Evolutionary conservation across 2,113 vertebrate genomes (phyloP).

Genomic region (Sorex fumeus): DNA sequence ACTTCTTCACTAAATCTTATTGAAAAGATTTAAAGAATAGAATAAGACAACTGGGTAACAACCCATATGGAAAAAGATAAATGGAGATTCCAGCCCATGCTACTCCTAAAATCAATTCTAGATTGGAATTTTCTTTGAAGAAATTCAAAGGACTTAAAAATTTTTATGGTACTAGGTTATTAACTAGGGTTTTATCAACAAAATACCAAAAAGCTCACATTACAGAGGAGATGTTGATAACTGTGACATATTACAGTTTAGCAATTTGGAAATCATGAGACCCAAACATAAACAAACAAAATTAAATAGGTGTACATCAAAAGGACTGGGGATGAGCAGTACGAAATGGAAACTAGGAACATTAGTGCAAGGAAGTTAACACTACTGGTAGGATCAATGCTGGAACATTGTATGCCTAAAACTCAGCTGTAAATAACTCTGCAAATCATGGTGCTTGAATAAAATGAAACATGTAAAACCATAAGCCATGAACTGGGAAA

Average conservation of each 20-base stretch:
- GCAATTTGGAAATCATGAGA: not conserved
- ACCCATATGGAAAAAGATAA: not conserved
- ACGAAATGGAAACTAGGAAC: too few species aligned
- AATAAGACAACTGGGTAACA: slow-evolving; percentile 6
- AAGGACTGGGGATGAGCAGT: too few species aligned
- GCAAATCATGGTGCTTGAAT: too few species aligned
- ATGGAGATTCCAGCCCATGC: not conserved
- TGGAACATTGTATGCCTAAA: too few species aligned
- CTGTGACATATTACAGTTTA: not conserved
- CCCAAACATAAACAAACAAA: too few species aligned
- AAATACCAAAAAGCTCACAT: not conserved
- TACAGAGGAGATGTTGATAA: not conserved
- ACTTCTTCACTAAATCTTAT: too few species aligned
- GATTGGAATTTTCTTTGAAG: too few species aligned
- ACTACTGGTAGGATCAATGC: too few species aligned
- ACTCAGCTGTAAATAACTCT: too few species aligned
- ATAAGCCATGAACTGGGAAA: not conserved
- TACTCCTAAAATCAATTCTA: not conserved
- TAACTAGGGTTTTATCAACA: not conserved
- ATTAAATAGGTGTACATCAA: too few species aligned
- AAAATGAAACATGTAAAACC: slow-evolving; percentile 24
- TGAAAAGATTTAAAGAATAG: not conserved
- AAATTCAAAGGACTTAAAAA: not conserved
- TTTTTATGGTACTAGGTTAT: not conserved
- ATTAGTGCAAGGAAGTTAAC: too few species aligned